These are phyloP conservation scores for Belgica antarctica DNA, from an alignment of 2,888 invertebrate species.

Conservation along the genomic window DNA sequence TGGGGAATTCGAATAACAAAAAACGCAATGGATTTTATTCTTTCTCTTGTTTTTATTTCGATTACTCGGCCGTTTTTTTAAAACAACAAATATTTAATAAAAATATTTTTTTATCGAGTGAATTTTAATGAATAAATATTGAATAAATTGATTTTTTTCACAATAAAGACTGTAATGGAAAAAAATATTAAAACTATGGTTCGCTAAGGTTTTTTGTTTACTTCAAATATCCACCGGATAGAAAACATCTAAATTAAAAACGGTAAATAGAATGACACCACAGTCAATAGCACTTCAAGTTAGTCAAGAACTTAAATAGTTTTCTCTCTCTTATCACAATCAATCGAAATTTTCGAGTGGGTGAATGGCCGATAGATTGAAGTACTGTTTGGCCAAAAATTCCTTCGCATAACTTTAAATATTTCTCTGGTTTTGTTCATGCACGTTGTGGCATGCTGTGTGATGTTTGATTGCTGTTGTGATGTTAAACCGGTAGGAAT, in stretches of 20 bases:
- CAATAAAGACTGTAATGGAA: slow-evolving; percentile 8
- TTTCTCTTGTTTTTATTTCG: too few relatives aligned
- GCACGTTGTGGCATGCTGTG: too few relatives aligned
- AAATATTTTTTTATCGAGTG: background rate
- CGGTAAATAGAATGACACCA: background rate
- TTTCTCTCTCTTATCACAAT: background rate
- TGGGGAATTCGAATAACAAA: too few relatives aligned
- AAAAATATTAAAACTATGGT: too few relatives aligned
- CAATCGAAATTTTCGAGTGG: background rate
- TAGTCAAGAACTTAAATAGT: background rate
- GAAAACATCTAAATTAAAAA: background rate
- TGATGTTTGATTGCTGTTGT: too few relatives aligned
- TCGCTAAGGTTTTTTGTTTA: too few relatives aligned
- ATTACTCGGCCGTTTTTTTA: background rate
- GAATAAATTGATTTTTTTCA: slow-evolving; percentile 1
- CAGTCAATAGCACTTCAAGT: background rate
- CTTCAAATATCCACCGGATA: background rate
- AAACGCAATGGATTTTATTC: too few relatives aligned
- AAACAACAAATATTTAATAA: slow-evolving; percentile 7
- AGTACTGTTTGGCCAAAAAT: background rate
- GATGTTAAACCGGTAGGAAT: too few relatives aligned
- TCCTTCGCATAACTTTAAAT: too few relatives aligned
- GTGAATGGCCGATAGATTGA: background rate
- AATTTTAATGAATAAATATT: slow-evolving; percentile 16
- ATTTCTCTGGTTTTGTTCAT: too few relatives aligned